Conservation (phyloP, 2,888 invertebrate species). For the Chaitophorus viminalis region DNA sequence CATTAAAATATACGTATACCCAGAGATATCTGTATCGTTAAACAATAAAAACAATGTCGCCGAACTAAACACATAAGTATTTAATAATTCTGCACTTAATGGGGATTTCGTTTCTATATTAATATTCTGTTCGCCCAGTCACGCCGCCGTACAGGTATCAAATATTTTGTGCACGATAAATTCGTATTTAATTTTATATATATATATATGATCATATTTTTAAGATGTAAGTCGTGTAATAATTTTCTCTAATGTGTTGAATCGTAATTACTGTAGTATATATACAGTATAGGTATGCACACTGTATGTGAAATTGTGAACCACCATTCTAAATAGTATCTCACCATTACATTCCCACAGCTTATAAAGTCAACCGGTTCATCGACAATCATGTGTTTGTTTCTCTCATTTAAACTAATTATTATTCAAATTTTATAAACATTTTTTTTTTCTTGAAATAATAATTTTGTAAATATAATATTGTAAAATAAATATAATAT, state of each 20-base stretch:
- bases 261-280: conserved; percentile 4
- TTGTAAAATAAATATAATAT: too few relatives aligned
- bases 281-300: background rate
- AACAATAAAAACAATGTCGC: conserved; percentile 18
- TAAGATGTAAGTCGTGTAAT: background rate
- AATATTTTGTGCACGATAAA: background rate
- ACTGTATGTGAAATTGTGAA: conserved; percentile 21
- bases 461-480: background rate
- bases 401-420: background rate
- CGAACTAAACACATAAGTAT: background rate
- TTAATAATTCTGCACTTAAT: background rate
- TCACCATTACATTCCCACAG: background rate
- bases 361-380: background rate
- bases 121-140: background rate
- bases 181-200: too few relatives aligned
- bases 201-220: background rate
- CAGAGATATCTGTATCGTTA: conserved; percentile 3
- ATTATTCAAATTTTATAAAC: too few relatives aligned
- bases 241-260: background rate
- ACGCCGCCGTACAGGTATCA: background rate
- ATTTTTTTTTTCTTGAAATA: background rate
- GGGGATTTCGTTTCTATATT: background rate
- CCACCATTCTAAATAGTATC: background rate
- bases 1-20: background rate
- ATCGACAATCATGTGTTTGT: background rate